Conservation (phyloP, 1,140 invertebrate species). For the Magallana gigas region DNA sequence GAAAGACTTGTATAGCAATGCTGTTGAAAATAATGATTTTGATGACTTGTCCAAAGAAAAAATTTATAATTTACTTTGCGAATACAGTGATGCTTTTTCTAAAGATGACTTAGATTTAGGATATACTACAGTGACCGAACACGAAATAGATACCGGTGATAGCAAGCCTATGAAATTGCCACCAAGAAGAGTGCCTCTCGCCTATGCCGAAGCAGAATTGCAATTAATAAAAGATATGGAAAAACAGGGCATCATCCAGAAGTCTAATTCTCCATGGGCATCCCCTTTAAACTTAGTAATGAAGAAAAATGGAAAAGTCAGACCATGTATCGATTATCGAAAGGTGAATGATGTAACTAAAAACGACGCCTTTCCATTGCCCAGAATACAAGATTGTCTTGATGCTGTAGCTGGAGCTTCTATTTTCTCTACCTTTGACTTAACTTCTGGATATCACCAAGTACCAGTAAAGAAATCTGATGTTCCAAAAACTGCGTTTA, state of each 20-base stretch:
- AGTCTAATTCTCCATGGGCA: no score
- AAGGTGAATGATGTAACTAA: conserved; percentile 58
- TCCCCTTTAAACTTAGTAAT: conserved; percentile 79
- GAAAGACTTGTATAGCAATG: conserved; percentile 30
- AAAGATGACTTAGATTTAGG: conserved; percentile 58
- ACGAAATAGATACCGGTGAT: conserved; percentile 59
- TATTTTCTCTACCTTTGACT: conserved; percentile 53
- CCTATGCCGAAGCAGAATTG: conserved; percentile 46
- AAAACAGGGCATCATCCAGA: conserved; percentile 62
- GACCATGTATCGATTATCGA: conserved; percentile 81
- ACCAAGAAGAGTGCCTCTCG: conserved; percentile 53
- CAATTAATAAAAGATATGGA: conserved; percentile 56
- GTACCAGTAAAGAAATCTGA: conserved; percentile 52
- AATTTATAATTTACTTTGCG: no score
- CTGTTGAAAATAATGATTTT: conserved; percentile 50
- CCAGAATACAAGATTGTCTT: no score
- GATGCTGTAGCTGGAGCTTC: no score
- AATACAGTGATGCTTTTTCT: no score
- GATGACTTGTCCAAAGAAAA: no score
- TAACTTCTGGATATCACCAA: conserved; percentile 48
- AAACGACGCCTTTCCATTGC: no score
- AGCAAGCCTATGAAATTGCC: conserved; percentile 53
- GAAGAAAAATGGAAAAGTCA: conserved; percentile 78
- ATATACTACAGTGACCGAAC: conserved; percentile 55
- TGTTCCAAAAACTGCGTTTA: conserved; percentile 63